Percentiles rank a stretch among this genome's conserved stretches.
Evolutionary conservation across 1,140 invertebrate genomes (phyloP).

Genomic region (Anadara kagoshimensis): DNA sequence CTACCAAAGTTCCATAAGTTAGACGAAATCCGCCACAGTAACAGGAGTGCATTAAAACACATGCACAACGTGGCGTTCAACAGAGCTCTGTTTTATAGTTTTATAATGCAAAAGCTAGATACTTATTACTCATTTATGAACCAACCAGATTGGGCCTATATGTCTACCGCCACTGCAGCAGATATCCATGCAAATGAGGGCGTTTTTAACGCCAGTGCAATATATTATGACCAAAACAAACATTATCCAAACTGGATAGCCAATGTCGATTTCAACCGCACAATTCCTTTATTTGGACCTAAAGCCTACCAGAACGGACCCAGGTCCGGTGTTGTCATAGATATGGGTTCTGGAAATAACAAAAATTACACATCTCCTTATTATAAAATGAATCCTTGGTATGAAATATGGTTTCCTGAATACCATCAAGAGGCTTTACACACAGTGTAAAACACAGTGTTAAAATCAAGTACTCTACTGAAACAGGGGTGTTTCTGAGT

Average conservation of each 20-base stretch:
- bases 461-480: constrained; percentile 90
- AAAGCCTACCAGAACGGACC: constrained; percentile 81
- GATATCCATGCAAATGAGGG: constrained; percentile 93
- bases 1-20: constrained; percentile 95
- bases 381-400: constrained; percentile 86
- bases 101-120: constrained; percentile 85
- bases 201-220: constrained; percentile 91
- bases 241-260: constrained; percentile 87
- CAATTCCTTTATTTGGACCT: constrained; percentile 94
- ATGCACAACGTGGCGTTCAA: constrained; percentile 97
- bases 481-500: constrained; percentile 79
- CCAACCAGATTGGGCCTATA: constrained; percentile 98
- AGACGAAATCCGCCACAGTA: constrained; percentile 87
- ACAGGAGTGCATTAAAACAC: constrained; percentile 94
- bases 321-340: constrained; percentile 56
- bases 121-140: constrained; percentile 78
- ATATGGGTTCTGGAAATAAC: constrained; percentile 76
- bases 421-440: not conserved
- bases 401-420: constrained; percentile 29
- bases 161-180: constrained; percentile 93
- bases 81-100: constrained; percentile 92
- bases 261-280: constrained; percentile 94
- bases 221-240: constrained; percentile 95
- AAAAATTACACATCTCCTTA: constrained; percentile 91
- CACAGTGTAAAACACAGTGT: constrained; percentile 50